These are phyloP conservation scores for Ahaetulla prasina DNA, from an alignment of 2,113 vertebrate genomes.

Conservation along the genomic window DNA sequence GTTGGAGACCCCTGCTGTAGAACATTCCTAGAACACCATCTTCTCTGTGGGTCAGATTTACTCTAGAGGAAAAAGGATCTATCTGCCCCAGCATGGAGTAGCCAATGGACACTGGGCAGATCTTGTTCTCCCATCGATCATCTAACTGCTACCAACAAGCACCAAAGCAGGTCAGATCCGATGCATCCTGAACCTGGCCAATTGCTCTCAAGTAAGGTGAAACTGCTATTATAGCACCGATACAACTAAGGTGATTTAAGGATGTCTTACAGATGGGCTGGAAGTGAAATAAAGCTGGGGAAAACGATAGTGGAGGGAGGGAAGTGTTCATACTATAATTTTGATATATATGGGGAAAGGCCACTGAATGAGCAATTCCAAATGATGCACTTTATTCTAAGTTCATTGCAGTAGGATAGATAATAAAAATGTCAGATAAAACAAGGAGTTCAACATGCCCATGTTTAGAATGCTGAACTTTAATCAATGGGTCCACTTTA, in stretches of 20 bases:
- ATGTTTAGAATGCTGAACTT: not conserved
- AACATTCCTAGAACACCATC: not conserved
- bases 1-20: too few relatives aligned
- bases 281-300: not conserved
- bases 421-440: not conserved
- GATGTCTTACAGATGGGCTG: not conserved
- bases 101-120: not conserved
- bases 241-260: not conserved
- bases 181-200: not conserved
- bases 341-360: not conserved
- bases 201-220: not conserved
- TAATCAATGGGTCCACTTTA: not conserved
- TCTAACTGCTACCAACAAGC: not conserved
- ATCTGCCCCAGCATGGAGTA: not conserved
- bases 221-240: not conserved
- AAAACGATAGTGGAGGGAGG: not conserved
- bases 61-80: not conserved
- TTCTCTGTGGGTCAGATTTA: not conserved
- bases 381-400: not conserved
- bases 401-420: not conserved
- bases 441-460: not conserved
- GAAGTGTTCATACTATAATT: not conserved
- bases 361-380: not conserved
- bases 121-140: not conserved
- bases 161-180: not conserved